Conservation (phyloP, 2,888 invertebrate species). For the Erynnis tages region DNA sequence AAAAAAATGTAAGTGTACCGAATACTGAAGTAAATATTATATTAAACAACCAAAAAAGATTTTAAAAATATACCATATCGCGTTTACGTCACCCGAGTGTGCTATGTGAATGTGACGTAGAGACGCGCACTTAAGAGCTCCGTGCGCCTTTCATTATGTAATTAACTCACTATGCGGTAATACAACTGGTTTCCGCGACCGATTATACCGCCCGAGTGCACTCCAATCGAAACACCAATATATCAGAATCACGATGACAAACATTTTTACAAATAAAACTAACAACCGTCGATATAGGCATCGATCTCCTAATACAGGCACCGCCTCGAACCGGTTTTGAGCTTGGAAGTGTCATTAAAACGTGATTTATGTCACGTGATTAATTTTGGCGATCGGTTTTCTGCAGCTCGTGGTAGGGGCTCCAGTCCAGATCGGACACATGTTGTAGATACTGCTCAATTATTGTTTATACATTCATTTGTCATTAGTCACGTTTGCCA, state of each 20-base stretch:
- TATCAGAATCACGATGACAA: conserved; percentile 9
- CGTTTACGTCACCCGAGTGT: conserved; percentile 30
- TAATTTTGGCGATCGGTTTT: conserved; percentile 13
- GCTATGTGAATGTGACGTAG: conserved; percentile 27
- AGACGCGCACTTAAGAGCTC: conserved; percentile 23
- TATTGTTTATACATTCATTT: conserved; percentile 61
- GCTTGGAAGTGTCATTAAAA: conserved; percentile 8
- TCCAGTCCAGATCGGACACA: conserved; percentile 31
- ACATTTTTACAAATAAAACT: conserved; percentile 10
- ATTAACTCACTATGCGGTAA: conserved; percentile 27
- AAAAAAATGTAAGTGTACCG: too few relatives aligned
- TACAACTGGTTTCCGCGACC: conserved; percentile 22
- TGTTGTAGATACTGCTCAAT: conserved; percentile 34
- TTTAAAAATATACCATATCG: conserved; percentile 13
- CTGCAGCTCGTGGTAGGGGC: conserved; percentile 28
- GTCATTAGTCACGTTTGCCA: conserved; percentile 59
- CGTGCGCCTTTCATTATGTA: conserved; percentile 29
- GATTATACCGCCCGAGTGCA: conserved; percentile 1
- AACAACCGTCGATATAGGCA: conserved; percentile 6
- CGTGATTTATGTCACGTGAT: conserved; percentile 19
- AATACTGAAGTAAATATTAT: too few relatives aligned
- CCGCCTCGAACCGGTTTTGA: conserved; percentile 10
- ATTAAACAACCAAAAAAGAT: too few relatives aligned
- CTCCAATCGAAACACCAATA: conserved; percentile 13
- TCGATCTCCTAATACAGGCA: conserved; percentile 5